Evolutionary conservation across 2,797 vertebrate genomes (phyloP), one percentile per base, ranked within the genome.

Genomic region (Uromys caudimaculatus): DNA sequence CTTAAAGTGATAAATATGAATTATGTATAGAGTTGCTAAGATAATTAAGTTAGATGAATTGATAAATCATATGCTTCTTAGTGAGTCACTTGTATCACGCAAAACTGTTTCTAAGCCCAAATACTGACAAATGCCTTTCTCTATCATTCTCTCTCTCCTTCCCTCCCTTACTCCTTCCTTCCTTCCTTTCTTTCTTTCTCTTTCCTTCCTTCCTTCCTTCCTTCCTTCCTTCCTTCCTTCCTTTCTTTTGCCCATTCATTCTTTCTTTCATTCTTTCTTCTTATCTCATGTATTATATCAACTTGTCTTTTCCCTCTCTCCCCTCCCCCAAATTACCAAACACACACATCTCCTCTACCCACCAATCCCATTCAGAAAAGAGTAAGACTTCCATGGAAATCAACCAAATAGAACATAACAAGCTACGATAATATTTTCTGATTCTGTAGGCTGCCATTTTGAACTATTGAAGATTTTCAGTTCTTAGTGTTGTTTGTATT

Each of bases 41-140:
- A 64, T 67, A 32, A 73, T 90, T 73, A 64, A 35, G 27, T 24
- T 4, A 79, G 32, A 79, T 64, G 54, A 1, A 60, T 52, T 95
- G 6, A 13, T 82, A 89, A 93, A 71, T 24, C 9, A 75, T n/a
- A 47, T 86, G 35, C 27, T 12, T 52, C 21, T 32, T 54, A 90
- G 41, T 91, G 82, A 41, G 8, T 82, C 2, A 78, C 56, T 79
- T 64, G 27, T 71, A 41, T 62, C 60, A 60, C 73, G 54, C 6
- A n/a, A 92, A 52, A 6, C 11, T 90, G 64, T 87, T 89, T 95
- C 8, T 50, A 97, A 92, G 32, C 44, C 79, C 19, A 89, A 77
- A 52, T 78, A 19, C 50, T 91, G 52, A 92, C 0, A 79, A 21
- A 81, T 0, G 54, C 8, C 58, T 12, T 29, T 38, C 4, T 54